These are phyloP conservation scores for Lasioglossum lativentre DNA, from an alignment of 2,888 invertebrate species.

Conservation along the genomic window DNA sequence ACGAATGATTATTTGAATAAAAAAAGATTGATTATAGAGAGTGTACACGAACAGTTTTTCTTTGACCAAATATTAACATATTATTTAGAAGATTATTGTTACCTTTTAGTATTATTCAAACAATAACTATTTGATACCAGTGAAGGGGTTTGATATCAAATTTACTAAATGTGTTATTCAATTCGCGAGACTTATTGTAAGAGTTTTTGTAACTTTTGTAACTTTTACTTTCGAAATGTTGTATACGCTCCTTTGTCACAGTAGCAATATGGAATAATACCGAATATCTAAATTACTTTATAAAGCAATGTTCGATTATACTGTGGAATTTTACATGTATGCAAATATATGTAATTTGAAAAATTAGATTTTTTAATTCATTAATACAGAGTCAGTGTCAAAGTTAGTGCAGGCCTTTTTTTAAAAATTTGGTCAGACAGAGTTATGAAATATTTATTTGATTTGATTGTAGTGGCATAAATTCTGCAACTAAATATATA, in stretches of 20 bases:
- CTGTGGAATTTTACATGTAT: background rate
- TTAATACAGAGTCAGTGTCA: background rate
- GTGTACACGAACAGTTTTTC: background rate
- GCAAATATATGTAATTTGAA: background rate
- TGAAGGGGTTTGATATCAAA: background rate
- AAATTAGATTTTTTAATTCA: background rate
- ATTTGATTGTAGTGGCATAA: too few species aligned
- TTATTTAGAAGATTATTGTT: background rate
- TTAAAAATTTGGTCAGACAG: background rate
- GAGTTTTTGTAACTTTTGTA: background rate
- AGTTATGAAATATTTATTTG: too few species aligned
- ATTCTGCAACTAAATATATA: too few species aligned
- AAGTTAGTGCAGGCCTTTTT: background rate
- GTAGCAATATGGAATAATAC: background rate
- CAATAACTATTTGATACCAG: background rate
- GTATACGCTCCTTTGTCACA: background rate
- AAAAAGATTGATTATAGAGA: conserved; percentile 18
- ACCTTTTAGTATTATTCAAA: background rate
- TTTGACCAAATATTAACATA: background rate
- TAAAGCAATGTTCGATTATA: background rate
- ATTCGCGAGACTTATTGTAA: background rate
- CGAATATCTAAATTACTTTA: background rate
- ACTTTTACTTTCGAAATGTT: background rate
- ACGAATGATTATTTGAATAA: conserved; percentile 46
- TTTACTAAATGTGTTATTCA: background rate